phyloP scores from a whole-genome alignment of 2,888 invertebrate species.

The Drosophila pseudotakahashii region DNA sequence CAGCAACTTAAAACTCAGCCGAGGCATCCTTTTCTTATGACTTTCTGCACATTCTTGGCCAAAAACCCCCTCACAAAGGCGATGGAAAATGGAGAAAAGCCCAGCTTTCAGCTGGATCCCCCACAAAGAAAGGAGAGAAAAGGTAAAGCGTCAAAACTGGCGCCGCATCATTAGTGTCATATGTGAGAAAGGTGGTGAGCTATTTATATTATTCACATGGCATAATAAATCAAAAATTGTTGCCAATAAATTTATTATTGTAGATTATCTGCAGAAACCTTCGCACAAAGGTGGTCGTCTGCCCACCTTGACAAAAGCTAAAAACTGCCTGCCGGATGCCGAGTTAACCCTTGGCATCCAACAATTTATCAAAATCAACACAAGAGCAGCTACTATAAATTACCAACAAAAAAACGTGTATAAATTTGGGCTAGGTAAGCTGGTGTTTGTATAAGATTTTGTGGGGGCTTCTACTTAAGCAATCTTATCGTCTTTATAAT shows the following conservation, averaged over 20 bases:
- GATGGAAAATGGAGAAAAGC: slow-evolving; percentile 9
- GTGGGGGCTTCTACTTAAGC: neutral
- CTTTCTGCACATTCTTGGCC: slow-evolving; percentile 7
- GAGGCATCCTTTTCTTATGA: slow-evolving; percentile 24
- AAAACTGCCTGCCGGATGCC: slow-evolving; percentile 51
- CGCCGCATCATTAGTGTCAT: slow-evolving; percentile 72
- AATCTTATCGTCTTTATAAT: neutral
- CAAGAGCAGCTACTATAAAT: slow-evolving; percentile 59
- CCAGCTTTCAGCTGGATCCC: slow-evolving; percentile 16
- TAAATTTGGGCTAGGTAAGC: neutral
- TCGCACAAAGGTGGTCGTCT: slow-evolving; percentile 15
- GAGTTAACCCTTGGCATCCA: slow-evolving; percentile 55
- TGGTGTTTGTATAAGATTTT: slow-evolving; percentile 9
- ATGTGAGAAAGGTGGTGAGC: slow-evolving; percentile 41
- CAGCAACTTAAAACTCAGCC: slow-evolving; percentile 32
- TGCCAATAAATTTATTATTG: slow-evolving; percentile 76
- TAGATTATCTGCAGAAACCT: slow-evolving; percentile 64
- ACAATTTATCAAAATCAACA: slow-evolving; percentile 71
- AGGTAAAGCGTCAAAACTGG: slow-evolving; percentile 46
- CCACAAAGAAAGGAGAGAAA: slow-evolving; percentile 18
- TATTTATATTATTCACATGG: slow-evolving; percentile 71
- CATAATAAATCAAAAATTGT: slow-evolving; percentile 75
- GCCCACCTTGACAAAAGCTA: slow-evolving; percentile 63
- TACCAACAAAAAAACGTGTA: no score
- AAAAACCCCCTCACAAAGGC: slow-evolving; percentile 11